These are phyloP conservation scores for Alethe diademata DNA, from an alignment of 2,113 vertebrate genomes.

Conservation along the genomic window DNA sequence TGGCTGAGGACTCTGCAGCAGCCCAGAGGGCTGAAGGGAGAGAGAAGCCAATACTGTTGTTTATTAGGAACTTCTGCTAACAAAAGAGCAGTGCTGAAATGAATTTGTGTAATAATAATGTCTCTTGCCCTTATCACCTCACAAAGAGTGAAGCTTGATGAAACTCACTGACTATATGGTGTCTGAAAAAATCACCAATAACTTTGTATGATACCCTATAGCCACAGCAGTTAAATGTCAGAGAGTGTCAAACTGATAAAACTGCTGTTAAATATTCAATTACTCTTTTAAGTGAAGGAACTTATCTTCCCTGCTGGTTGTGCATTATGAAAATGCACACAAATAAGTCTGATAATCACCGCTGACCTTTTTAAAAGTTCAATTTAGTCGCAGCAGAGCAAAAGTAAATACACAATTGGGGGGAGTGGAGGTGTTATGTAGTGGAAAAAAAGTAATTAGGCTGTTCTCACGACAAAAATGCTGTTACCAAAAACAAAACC, in stretches of 20 bases:
- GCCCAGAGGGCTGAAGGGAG: background rate
- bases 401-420: background rate
- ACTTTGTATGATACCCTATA: background rate
- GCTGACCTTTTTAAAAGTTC: background rate
- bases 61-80: background rate
- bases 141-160: background rate
- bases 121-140: background rate
- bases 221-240: background rate
- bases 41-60: background rate
- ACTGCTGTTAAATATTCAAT: background rate
- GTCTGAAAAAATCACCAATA: background rate
- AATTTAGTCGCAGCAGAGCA: background rate
- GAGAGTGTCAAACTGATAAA: background rate
- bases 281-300: background rate
- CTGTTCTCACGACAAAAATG: background rate
- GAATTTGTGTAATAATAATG: fast-evolving
- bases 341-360: background rate
- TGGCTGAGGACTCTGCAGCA: background rate
- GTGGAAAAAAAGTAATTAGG: background rate
- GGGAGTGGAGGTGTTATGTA: fast-evolving
- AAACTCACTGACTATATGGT: fast-evolving
- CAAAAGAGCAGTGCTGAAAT: background rate
- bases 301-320: background rate
- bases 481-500: background rate
- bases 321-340: background rate